Conservation (phyloP, 2,797 vertebrate genomes). For the Salarias fasciatus region DNA sequence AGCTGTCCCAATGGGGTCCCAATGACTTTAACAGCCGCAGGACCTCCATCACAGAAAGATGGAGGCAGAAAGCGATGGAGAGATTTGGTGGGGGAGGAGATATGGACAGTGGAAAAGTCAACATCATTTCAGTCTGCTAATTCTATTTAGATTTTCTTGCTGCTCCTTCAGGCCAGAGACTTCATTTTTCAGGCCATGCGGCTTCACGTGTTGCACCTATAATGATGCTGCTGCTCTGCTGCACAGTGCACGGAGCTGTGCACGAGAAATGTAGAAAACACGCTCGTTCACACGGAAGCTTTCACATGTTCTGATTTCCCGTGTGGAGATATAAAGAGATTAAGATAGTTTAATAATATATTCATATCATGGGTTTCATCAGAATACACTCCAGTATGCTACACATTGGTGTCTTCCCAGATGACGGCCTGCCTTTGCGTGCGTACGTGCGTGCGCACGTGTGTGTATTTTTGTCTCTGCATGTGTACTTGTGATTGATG, state of each 20-base stretch:
- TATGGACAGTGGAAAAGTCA: constrained; percentile 73
- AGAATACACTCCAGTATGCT: too few relatives aligned
- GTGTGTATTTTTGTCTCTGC: constrained; percentile 27
- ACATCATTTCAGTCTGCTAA: constrained; percentile 71
- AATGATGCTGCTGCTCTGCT: constrained; percentile 4
- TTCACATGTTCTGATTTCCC: neutral
- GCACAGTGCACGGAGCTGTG: neutral
- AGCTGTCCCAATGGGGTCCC: constrained; percentile 62
- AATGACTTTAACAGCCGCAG: constrained; percentile 73
- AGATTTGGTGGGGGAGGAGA: neutral
- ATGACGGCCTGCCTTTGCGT: neutral
- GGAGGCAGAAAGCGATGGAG: constrained; percentile 26
- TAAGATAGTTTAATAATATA: neutral
- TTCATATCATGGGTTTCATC: too few relatives aligned
- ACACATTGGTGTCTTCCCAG: neutral
- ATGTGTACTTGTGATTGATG: constrained; percentile 41
- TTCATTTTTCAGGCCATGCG: neutral
- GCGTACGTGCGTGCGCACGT: too few relatives aligned
- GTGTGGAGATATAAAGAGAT: neutral
- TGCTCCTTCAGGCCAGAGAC: constrained; percentile 9
- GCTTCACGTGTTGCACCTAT: constrained; percentile 4
- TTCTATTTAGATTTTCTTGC: constrained; percentile 63
- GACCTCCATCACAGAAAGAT: constrained; percentile 64
- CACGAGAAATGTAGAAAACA: neutral
- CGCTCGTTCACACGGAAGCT: neutral